Evolutionary conservation across 2,113 vertebrate genomes (phyloP), one percentile per base, ranked within the genome.

Genomic region (Dasyurus viverrinus): DNA sequence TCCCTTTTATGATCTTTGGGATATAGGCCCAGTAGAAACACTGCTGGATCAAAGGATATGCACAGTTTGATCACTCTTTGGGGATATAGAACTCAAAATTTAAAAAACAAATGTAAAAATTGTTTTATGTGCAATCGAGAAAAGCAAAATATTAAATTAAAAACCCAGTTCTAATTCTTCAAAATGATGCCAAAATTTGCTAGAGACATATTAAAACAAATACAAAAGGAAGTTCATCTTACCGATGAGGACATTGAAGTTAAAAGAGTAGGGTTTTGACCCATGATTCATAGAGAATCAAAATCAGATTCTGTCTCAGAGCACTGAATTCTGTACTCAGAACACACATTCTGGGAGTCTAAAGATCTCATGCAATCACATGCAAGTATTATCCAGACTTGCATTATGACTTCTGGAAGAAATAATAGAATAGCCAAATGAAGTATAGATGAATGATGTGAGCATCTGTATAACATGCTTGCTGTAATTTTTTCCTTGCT

Each of bases 371-470:
- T n/a, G n/a, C 47, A 90, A 25, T 27, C 89, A 50, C 89, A 30
- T 16, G 23, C 47, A 95, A 53, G 46, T 47, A 89, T 22, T 90
- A 91, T 47, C 92, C n/a, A 94, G 55, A 94, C 2, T 54, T 93
- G 57, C 57, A 94, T 47, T 90, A 53, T 90, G 47, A 60, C 94
- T 11, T 91, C 53, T 90, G 54, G n/a, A 25, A 94, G 92, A 55
- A 92, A 27, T 50, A 91, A 11, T 46, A 10, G 68, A 94, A 53
- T 48, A 54, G 25, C 8, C 46, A 84, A n/a, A 52, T 3, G 94
- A 90, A 94, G 91, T 93, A 89, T 50, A 19, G 76, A 93, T 94
- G 89, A 96, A 96, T 90, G 89, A 93, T 42, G 57, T 53, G 96
- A 91, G 27, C 46, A 19, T 24, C 52, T 68, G 30, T 47, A 27